phyloP scores from a whole-genome alignment of 2,888 invertebrate species.

The Muschampia plurimacula region DNA sequence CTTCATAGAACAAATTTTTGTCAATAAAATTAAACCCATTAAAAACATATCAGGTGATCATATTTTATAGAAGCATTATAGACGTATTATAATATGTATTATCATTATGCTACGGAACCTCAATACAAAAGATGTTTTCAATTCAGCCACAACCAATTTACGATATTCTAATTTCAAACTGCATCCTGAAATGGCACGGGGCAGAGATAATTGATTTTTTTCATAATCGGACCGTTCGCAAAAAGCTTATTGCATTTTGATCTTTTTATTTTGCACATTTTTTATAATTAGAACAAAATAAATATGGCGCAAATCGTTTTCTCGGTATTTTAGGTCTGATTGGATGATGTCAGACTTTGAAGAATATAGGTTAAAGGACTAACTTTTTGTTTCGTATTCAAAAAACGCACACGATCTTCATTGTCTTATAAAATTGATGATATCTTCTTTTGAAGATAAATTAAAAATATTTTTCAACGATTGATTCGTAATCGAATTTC shows the following conservation, averaged over 20 bases:
- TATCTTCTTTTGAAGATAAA: conserved; percentile 18
- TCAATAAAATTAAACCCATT: too few species aligned
- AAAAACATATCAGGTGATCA: too few species aligned
- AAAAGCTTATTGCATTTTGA: conserved; percentile 71
- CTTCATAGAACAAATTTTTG: too few species aligned
- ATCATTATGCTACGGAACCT: conserved; percentile 13
- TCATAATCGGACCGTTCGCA: conserved; percentile 61
- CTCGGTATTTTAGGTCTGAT: conserved; percentile 64
- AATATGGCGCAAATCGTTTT: conserved; percentile 56
- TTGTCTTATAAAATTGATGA: conserved; percentile 28
- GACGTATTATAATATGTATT: too few species aligned
- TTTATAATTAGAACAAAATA: conserved; percentile 70
- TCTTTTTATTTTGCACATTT: conserved; percentile 55
- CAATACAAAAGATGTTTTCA: background rate
- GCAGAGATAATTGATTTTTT: conserved; percentile 74
- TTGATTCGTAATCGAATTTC: conserved; percentile 9
- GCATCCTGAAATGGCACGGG: conserved; percentile 66
- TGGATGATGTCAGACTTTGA: conserved; percentile 68
- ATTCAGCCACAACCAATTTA: conserved; percentile 46
- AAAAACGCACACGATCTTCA: background rate
- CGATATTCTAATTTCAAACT: conserved; percentile 39
- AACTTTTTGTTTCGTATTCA: conserved; percentile 35
- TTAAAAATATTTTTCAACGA: conserved; percentile 8
- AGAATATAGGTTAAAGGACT: conserved; percentile 51
- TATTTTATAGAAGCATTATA: too few species aligned